phyloP scores from a whole-genome alignment of 2,113 vertebrate genomes.

The Hemicordylus capensis region DNA sequence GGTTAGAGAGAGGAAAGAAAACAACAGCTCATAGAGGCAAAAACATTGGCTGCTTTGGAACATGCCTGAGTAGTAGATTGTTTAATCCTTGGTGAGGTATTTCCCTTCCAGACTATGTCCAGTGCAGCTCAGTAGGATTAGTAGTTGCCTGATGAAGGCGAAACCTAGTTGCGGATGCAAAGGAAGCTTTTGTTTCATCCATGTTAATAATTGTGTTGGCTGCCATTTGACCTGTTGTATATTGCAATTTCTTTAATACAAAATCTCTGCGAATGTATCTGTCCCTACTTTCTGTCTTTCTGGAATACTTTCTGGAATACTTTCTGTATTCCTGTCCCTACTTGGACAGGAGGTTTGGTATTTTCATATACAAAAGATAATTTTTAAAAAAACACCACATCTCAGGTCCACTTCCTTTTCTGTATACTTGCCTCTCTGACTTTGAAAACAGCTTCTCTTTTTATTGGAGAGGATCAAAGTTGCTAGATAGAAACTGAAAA shows the following conservation, averaged over 20 bases:
- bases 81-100: rapidly evolving
- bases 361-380: rapidly evolving
- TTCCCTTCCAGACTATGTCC: rapidly evolving
- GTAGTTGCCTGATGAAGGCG: background rate
- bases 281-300: background rate
- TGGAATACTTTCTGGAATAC: no score
- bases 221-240: background rate
- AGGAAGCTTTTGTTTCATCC: background rate
- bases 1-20: no score
- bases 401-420: background rate
- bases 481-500: background rate
- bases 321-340: no score
- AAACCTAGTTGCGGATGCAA: background rate
- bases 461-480: background rate
- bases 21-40: background rate
- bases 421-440: background rate
- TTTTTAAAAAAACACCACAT: background rate
- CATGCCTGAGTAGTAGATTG: background rate
- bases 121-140: rapidly evolving
- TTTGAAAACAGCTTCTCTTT: background rate
- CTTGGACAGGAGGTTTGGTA: background rate
- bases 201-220: background rate
- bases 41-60: background rate
- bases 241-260: slow-evolving; percentile 1
- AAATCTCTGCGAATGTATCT: rapidly evolving